A percentile compares a stretch with the other conserved stretches of the same genome.
phyloP scores from a whole-genome alignment of 1,140 invertebrate genomes.

The Panulirus ornatus region DNA sequence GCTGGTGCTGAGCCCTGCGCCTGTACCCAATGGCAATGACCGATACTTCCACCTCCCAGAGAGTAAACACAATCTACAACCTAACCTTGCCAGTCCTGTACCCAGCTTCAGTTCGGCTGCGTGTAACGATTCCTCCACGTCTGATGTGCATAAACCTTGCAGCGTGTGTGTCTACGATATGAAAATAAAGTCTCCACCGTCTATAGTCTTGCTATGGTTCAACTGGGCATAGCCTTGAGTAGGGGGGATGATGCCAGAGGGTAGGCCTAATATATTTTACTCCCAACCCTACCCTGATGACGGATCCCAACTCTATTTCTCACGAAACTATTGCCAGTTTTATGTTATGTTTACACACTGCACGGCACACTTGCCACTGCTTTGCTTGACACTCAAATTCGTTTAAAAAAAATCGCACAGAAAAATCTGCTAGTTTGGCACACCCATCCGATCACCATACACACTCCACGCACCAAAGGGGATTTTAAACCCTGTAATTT shows the following conservation, averaged over 20 bases:
- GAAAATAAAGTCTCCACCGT: background rate
- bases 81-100: background rate
- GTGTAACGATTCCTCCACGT: background rate
- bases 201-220: slow-evolving; percentile 25
- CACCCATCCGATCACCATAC: slow-evolving; percentile 43
- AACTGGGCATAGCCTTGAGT: slow-evolving; percentile 26
- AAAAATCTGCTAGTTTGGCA: slow-evolving; percentile 54
- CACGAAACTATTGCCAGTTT: background rate
- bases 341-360: background rate
- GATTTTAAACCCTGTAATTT: slow-evolving; percentile 5
- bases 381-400: background rate
- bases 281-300: background rate
- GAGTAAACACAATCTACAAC: no score
- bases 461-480: slow-evolving; percentile 8
- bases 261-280: slow-evolving; percentile 51
- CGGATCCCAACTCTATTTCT: no score
- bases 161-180: no score
- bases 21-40: slow-evolving; percentile 55
- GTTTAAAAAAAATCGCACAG: slow-evolving; percentile 26
- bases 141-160: background rate
- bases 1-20: background rate
- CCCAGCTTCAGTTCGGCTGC: slow-evolving; percentile 10
- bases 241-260: slow-evolving; percentile 48
- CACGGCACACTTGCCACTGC: background rate
- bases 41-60: slow-evolving; percentile 7